Evolutionary conservation across 2,797 vertebrate genomes (phyloP).

Genomic region (Alauda arvensis): DNA sequence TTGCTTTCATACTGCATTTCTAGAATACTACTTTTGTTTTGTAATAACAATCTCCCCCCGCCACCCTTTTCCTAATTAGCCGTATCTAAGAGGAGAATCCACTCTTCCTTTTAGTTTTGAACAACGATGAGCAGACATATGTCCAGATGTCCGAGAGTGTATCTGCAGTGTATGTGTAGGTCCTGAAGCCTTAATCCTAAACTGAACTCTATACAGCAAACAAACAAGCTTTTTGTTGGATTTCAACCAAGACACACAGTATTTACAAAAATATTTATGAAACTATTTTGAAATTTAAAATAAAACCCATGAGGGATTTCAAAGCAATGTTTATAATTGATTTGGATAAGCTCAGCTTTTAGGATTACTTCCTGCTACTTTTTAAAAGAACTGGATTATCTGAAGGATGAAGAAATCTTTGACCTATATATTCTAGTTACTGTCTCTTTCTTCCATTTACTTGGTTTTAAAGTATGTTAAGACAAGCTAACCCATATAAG

Average conservation of each 20-base stretch:
- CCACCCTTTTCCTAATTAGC: background rate
- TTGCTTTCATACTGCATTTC: background rate
- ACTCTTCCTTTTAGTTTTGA: background rate
- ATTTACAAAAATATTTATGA: background rate
- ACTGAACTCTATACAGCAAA: background rate
- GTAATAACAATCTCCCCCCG: background rate
- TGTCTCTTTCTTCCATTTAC: conserved; percentile 1
- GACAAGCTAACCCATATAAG: conserved; percentile 32
- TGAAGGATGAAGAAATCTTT: conserved; percentile 46
- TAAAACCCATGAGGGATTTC: background rate
- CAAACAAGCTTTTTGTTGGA: background rate
- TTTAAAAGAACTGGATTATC: conserved; percentile 49
- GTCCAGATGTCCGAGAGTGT: background rate
- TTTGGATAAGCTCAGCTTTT: conserved; percentile 47
- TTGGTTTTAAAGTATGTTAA: conserved; percentile 28
- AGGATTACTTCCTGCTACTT: conserved; percentile 41
- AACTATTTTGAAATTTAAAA: background rate
- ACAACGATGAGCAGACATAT: background rate
- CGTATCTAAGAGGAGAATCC: background rate
- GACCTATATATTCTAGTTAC: conserved; percentile 46
- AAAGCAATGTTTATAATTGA: conserved; percentile 32
- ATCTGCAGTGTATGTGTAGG: background rate
- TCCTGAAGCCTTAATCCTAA: background rate
- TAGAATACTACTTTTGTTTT: background rate
- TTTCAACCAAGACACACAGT: background rate